Evolutionary conservation across 2,888 invertebrate genomes (phyloP).

Genomic region (Lamellibrachia columna): DNA sequence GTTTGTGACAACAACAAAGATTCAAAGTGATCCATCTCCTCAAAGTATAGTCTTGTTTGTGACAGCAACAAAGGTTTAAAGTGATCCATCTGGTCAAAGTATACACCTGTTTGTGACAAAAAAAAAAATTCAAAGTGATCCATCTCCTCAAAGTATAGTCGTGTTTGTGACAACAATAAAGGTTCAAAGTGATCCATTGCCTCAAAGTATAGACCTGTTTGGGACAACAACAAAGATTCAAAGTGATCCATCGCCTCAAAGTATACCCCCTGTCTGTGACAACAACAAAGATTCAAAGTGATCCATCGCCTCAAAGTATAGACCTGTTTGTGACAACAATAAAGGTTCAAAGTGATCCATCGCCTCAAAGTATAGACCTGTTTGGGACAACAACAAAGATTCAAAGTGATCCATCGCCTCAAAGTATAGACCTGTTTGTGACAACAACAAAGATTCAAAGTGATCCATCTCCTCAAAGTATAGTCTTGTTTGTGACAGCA

Average conservation of each 20-base stretch:
- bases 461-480: constrained; percentile 53
- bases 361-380: background rate
- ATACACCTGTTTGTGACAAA: constrained; percentile 46
- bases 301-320: constrained; percentile 54
- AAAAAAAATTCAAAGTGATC: constrained; percentile 28
- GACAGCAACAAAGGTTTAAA: constrained; percentile 52
- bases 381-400: constrained; percentile 24
- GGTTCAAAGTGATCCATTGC: too few species aligned
- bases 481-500: constrained; percentile 44
- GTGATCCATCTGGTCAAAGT: constrained; percentile 55
- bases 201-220: background rate
- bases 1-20: too few species aligned
- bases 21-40: too few species aligned
- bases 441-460: too few species aligned
- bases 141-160: constrained; percentile 33
- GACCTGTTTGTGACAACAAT: constrained; percentile 43
- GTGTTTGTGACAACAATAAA: constrained; percentile 40
- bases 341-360: constrained; percentile 30
- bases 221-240: constrained; percentile 40
- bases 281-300: constrained; percentile 52
- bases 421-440: too few species aligned
- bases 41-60: too few species aligned
- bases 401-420: constrained; percentile 54
- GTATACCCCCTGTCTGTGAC: constrained; percentile 46
- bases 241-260: constrained; percentile 59